A percentile compares a stretch with the other conserved stretches of the same genome.
These are phyloP conservation scores for Merops nubicus DNA, from an alignment of 2,113 vertebrate species.

Conservation along the genomic window DNA sequence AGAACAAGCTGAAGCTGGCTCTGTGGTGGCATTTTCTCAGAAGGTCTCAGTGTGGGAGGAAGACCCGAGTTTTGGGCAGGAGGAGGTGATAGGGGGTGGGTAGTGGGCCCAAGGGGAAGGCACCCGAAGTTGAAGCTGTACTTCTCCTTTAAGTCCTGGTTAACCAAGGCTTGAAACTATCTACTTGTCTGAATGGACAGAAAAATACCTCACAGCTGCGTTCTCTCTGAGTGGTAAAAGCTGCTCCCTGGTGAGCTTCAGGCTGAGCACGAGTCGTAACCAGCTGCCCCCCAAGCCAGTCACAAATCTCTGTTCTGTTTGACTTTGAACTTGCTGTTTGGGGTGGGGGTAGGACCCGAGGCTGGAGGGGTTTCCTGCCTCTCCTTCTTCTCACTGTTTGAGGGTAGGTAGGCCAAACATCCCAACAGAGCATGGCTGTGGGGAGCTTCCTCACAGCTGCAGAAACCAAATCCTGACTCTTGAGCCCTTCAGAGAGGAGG, in stretches of 20 bases:
- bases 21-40: constrained; percentile 17
- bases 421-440: not conserved
- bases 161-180: constrained; percentile 74
- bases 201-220: constrained; percentile 76
- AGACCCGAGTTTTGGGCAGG: constrained; percentile 29
- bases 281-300: not conserved
- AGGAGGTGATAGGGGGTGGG: constrained; percentile 29
- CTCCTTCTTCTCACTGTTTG: not conserved
- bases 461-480: constrained; percentile 40
- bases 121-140: not conserved
- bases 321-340: not conserved
- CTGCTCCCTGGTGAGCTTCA: constrained; percentile 14
- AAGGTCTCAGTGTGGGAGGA: constrained; percentile 9
- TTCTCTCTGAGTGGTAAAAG: constrained; percentile 37
- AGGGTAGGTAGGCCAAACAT: not conserved
- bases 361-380: not conserved
- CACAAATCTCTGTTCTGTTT: not conserved
- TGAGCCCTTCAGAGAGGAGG: constrained; percentile 20
- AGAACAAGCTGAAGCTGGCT: not conserved
- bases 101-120: not conserved
- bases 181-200: constrained; percentile 65
- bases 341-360: not conserved
- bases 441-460: not conserved
- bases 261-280: constrained; percentile 1
- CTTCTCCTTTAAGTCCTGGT: constrained; percentile 64